Conservation (phyloP, 1,140 invertebrate genomes). For the Drosophila sucinea region DNA sequence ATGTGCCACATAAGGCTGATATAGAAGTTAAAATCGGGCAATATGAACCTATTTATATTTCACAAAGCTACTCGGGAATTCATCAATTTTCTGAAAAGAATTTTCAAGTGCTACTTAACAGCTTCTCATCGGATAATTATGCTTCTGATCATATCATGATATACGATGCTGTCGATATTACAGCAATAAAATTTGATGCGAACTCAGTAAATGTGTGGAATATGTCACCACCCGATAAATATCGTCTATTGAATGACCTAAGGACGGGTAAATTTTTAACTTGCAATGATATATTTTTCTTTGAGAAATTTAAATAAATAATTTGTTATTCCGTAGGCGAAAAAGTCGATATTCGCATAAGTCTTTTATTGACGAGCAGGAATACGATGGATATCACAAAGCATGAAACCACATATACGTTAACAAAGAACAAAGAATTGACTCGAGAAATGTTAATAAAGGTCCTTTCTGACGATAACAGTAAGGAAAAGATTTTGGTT, state of each 20-base stretch:
- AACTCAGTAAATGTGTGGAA: constrained; percentile 95
- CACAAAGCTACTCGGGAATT: constrained; percentile 83
- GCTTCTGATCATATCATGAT: constrained; percentile 93
- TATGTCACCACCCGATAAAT: constrained; percentile 94
- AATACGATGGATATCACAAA: constrained; percentile 22
- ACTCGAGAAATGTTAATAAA: constrained; percentile 84
- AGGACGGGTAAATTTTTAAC: constrained; percentile 80
- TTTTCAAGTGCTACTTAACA: constrained; percentile 34
- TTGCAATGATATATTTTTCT: background rate
- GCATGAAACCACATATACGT: constrained; percentile 43
- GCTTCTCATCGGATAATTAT: constrained; percentile 83
- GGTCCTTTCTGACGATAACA: constrained; percentile 84
- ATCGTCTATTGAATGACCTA: constrained; percentile 85
- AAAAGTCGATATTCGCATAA: constrained; percentile 43
- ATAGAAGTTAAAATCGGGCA: constrained; percentile 93
- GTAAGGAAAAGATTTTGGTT: constrained; percentile 83
- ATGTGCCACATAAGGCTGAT: constrained; percentile 92
- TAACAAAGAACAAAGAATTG: constrained; percentile 36
- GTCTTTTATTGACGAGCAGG: constrained; percentile 41
- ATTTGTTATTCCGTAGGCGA: constrained; percentile 29
- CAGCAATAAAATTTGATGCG: constrained; percentile 90
- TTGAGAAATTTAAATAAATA: too few relatives aligned
- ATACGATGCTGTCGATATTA: constrained; percentile 93
- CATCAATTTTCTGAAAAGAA: constrained; percentile 44
- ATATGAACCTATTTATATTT: constrained; percentile 93